Base-by-base conservation (phyloP, 1,140 invertebrate genomes). In the Drosophila takahashii region DNA sequence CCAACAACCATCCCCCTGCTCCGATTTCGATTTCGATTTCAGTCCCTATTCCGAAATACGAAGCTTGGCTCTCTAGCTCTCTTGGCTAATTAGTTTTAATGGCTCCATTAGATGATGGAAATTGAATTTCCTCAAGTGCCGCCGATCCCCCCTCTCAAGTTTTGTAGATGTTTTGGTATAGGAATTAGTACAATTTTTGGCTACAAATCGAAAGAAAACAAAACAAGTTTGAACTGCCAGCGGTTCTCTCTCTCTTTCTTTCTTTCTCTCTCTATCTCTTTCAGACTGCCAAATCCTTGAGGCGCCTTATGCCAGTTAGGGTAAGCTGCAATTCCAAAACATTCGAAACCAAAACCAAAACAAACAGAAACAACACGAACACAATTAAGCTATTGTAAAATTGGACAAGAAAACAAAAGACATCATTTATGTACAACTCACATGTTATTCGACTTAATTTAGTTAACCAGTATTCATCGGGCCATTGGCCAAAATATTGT, bases 251-350 rank as follows among this genome's bases (percentile, higher is more conserved):
- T 81, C 60, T 80, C 48, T 83, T 67, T 67, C 77, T 78, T 18
- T 66, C 52, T 83, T 50, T 86, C 65, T 85, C 58, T 87, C 36
- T 86, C 71, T 80, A 72, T 90, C 52, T 80, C 71, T 91, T 91
- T 81, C 90, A 91, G 90, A 77, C 84, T 84, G 76, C 79, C 72
- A 80, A 89, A 61, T 77, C 81, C 72, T 84, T 91, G 74, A 81
- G 83, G 85, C 81, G 86, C 70, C 69, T 91, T 72, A 87, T 91
- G 85, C 90, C 85, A 84, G 90, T 91, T 81, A 91, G 90, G 90
- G 90, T 91, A 91, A 91, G 90, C 79, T 79, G 84, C 75, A 87
- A 81, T 65, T 70, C 52, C 45, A 84, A 81, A 58, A 22, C 22
- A 22, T 22, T 22, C 22, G 22, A 80, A 72, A 6, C 22, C 74